phyloP scores from a whole-genome alignment of 23 tunicate species.

The Diplosoma virens region DNA sequence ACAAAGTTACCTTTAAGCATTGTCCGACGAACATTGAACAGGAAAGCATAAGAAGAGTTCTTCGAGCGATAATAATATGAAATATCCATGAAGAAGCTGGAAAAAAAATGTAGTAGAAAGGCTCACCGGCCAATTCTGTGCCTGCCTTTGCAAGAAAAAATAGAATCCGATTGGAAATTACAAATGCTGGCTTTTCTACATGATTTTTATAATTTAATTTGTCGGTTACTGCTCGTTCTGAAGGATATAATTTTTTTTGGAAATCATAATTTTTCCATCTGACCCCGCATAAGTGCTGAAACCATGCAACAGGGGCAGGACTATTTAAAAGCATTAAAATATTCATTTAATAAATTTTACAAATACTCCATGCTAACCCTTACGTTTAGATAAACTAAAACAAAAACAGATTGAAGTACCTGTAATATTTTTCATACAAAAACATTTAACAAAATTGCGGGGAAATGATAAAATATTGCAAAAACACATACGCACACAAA shows the following conservation, averaged over 20 bases:
- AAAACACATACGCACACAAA: too few relatives aligned
- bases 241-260: conserved; percentile 26
- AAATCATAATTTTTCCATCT: conserved; percentile 52
- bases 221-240: neutral
- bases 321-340: conserved; percentile 24
- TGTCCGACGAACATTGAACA: conserved; percentile 76
- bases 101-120: conserved; percentile 75
- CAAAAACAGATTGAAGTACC: too few relatives aligned
- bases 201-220: neutral
- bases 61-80: conserved; percentile 59
- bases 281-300: conserved; percentile 69
- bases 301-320: conserved; percentile 53
- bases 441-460: too few relatives aligned
- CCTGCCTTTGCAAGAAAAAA: conserved; percentile 39
- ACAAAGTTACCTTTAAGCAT: conserved; percentile 67
- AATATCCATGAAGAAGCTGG: conserved; percentile 79
- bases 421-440: too few relatives aligned
- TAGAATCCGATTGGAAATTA: conserved; percentile 12
- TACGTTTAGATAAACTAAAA: too few relatives aligned
- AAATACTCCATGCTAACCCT: too few relatives aligned
- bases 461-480: too few relatives aligned
- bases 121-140: conserved; percentile 73
- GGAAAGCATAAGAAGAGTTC: conserved; percentile 49
- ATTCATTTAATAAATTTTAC: conserved; percentile 22
- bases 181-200: neutral